Evolutionary conservation across 1,140 invertebrate genomes (phyloP), one percentile per base, ranked within the genome.

Genomic region (Colletes gigas): DNA sequence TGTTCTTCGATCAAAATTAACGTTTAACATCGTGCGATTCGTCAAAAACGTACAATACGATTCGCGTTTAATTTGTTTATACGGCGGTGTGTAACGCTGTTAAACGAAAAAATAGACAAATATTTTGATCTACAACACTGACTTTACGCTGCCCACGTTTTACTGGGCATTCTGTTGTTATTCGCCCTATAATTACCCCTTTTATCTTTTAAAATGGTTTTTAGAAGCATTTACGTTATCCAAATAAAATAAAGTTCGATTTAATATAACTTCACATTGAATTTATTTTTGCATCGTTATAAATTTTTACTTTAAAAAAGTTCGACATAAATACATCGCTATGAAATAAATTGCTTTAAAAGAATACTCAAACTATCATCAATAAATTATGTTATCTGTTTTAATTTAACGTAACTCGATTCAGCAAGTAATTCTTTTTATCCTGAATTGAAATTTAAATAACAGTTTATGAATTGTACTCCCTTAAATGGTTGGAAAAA

Each of bases 1-100:
- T 21, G 74, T 21, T 44, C 30, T 39, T 67, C 50, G 52, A 67
- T 44, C 21, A 30, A 21, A 21, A 65, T 67, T 67, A 55, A 44
- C n/a, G 21, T 76, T 19, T 5, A 44, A 55, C 50, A 44, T n/a
- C 8, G 10, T 14, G 3, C 9, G 14, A 76, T 67, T 54, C 1
- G 19, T 52, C 39, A 14, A 4, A 12, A 17, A 21, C 10, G 14
- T 12, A 1, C 9, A 9, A 6, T 12, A 19, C 5, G 21, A 66
- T 75, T 55, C 21, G 14, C 10, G n/a, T 41, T 44, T 39, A 12
- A 55, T n/a, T 17, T 1, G 15, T 19, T 41, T 19, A 8, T 4
- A 15, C 1, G 4, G 41, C 44, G 6, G 1, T 15, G 41, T n/a
- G 17, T 7, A 19, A 19, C 9, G 4, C 44, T 12, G 9, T 1